These are phyloP conservation scores for Melanchra persicariae DNA, from an alignment of 2,888 invertebrate genomes.

Conservation along the genomic window DNA sequence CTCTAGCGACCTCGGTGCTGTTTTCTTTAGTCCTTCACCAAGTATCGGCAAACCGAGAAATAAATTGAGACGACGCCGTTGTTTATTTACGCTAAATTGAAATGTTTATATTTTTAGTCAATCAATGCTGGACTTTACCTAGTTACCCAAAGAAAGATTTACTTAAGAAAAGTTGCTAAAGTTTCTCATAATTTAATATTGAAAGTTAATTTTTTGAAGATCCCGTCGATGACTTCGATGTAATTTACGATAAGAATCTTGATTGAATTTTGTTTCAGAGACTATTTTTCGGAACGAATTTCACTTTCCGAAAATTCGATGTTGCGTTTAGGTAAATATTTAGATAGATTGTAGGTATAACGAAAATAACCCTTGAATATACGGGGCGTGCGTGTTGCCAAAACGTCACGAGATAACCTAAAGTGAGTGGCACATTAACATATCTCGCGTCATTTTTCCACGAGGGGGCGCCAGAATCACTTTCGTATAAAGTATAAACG, in stretches of 20 bases:
- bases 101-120: conserved; percentile 47
- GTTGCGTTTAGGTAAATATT: conserved; percentile 23
- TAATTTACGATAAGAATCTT: conserved; percentile 56
- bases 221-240: conserved; percentile 4
- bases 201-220: conserved; percentile 17
- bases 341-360: conserved; percentile 15
- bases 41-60: conserved; percentile 74
- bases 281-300: background rate
- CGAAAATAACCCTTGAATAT: conserved; percentile 28
- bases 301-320: conserved; percentile 9
- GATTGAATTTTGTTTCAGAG: conserved; percentile 47
- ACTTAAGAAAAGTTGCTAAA: conserved; percentile 24
- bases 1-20: conserved; percentile 60
- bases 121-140: conserved; percentile 25
- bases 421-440: conserved; percentile 67
- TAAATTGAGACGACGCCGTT: conserved; percentile 73
- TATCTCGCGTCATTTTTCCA: conserved; percentile 56
- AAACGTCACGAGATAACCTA: conserved; percentile 58
- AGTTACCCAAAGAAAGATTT: conserved; percentile 25
- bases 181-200: conserved; percentile 22
- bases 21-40: conserved; percentile 68
- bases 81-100: conserved; percentile 59
- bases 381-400: conserved; percentile 52
- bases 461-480: conserved; percentile 45
- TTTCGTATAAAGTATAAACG: conserved; percentile 51